A percentile compares a stretch with the other conserved stretches of the same genome.
Conservation (phyloP, 1,140 invertebrate genomes). For the Spodoptera frugiperda region DNA sequence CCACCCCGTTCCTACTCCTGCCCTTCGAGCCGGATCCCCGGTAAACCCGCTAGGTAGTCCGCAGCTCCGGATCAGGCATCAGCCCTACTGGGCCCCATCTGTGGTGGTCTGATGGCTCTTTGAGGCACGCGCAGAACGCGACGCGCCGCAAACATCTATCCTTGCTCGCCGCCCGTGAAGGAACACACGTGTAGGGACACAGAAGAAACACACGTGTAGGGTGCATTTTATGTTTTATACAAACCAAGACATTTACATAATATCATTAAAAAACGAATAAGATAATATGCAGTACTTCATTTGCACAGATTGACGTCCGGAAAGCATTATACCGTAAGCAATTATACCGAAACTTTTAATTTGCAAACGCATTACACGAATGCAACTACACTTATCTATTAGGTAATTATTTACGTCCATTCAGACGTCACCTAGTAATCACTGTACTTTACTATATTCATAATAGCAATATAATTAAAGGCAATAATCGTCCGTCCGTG, state of each 20-base stretch:
- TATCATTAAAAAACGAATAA: neutral
- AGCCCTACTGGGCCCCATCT: too few species aligned
- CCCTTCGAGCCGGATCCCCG: too few species aligned
- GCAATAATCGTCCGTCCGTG: neutral
- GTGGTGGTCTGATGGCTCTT: too few species aligned
- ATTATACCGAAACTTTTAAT: neutral
- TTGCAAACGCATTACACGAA: neutral
- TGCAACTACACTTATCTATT: constrained; percentile 10
- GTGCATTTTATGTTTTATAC: constrained; percentile 3
- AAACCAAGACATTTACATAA: neutral
- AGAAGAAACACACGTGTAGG: constrained; percentile 2
- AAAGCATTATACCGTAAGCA: neutral
- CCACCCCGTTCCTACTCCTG: too few species aligned
- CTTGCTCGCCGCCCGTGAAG: too few species aligned
- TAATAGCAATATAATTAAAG: neutral
- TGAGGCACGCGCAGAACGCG: too few species aligned
- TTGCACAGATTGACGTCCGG: neutral
- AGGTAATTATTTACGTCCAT: neutral
- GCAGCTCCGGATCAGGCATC: too few species aligned
- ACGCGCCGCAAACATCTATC: too few species aligned
- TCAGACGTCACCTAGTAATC: constrained; percentile 1
- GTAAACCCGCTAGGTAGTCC: too few species aligned
- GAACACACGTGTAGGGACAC: too few species aligned
- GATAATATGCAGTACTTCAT: neutral
- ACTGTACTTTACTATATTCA: constrained; percentile 8